These are phyloP conservation scores for Danaus chrysippus DNA, from an alignment of 2,888 invertebrate species.

Conservation along the genomic window DNA sequence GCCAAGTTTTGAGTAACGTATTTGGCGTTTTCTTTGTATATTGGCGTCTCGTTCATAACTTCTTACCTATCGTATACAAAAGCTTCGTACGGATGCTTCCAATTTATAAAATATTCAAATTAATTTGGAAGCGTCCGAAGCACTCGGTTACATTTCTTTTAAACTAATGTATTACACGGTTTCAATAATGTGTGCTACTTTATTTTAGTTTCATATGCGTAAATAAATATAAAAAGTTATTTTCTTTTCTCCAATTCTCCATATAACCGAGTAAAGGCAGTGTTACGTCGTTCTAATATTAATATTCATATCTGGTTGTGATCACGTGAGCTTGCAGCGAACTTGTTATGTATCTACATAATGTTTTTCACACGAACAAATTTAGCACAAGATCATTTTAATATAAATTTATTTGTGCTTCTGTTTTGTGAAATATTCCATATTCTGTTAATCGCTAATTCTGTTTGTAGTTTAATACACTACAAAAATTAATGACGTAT, in stretches of 20 bases:
- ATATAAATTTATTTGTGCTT: conserved; percentile 15
- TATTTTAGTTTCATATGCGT: too few species aligned
- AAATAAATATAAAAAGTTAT: background rate
- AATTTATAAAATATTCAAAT: conserved; percentile 1
- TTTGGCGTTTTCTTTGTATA: conserved; percentile 10
- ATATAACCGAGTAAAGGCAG: conserved; percentile 23
- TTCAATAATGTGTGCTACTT: too few species aligned
- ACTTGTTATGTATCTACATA: conserved; percentile 23
- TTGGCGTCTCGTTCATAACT: conserved; percentile 11
- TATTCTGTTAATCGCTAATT: too few species aligned
- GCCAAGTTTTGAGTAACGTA: background rate
- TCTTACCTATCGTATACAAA: conserved; percentile 41
- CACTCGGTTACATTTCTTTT: conserved; percentile 1
- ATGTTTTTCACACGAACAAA: conserved; percentile 19
- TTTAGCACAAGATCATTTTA: conserved; percentile 28
- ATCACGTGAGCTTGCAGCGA: conserved; percentile 43
- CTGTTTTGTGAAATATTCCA: too few species aligned
- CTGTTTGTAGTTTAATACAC: too few species aligned
- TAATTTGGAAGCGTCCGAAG: conserved; percentile 3
- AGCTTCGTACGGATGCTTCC: conserved; percentile 18
- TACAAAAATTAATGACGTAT: too few species aligned
- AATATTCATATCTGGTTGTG: conserved; percentile 2
- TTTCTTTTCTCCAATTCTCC: conserved; percentile 5
- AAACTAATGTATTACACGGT: too few species aligned
- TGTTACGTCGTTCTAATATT: conserved; percentile 11